phyloP scores from a whole-genome alignment of 2,797 vertebrate genomes.

The Pelobates cultripes region DNA sequence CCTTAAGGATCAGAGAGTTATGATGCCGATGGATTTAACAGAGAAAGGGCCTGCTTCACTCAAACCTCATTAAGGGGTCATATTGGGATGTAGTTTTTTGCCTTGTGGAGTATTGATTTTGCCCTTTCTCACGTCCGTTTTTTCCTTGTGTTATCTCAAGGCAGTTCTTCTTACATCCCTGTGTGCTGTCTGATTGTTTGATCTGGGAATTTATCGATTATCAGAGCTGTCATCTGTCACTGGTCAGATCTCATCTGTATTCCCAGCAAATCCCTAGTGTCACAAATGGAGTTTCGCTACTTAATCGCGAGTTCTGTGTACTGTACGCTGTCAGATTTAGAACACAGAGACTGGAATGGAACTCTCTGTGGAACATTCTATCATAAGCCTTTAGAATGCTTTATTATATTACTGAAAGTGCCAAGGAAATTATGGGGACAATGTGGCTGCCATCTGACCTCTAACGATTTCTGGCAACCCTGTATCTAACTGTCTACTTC shows the following conservation, averaged over 20 bases:
- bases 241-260: conserved; percentile 7
- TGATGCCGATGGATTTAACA: not conserved
- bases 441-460: not conserved
- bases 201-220: conserved; percentile 15
- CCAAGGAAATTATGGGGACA: not conserved
- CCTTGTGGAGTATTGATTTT: conserved; percentile 40
- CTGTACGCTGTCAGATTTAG: not conserved
- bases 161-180: not conserved
- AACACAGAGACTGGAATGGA: not conserved
- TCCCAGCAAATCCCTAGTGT: not conserved
- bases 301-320: not conserved
- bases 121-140: conserved; percentile 1
- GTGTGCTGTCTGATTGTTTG: conserved; percentile 11
- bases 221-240: conserved; percentile 16
- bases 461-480: no score
- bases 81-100: conserved; percentile 16
- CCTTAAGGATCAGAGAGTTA: not conserved
- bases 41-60: not conserved
- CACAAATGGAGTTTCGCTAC: not conserved
- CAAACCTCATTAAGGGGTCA: conserved; percentile 25
- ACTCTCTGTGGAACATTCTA: not conserved
- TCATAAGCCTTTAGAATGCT: not conserved
- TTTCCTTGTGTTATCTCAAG: not conserved
- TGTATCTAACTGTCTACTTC: no score
- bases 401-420: not conserved